Evolutionary conservation across 2,113 vertebrate genomes (phyloP).

Genomic region (pig (Sus scrofa)): DNA sequence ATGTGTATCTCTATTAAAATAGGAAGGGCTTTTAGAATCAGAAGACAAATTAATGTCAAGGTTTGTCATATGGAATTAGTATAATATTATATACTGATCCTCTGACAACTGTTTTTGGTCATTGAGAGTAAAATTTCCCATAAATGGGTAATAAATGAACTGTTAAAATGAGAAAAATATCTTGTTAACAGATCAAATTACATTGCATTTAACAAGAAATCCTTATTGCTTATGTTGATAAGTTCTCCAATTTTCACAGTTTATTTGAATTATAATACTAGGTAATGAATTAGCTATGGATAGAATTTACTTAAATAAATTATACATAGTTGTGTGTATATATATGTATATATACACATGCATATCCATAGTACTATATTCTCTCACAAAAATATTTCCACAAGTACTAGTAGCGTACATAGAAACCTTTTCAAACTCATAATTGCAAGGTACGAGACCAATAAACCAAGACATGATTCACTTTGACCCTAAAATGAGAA

Average conservation of each 20-base stretch:
- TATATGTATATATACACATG: not conserved
- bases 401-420: not conserved
- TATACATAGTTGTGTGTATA: not conserved
- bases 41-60: not conserved
- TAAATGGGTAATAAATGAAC: not conserved
- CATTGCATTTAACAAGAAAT: slow-evolving; percentile 11
- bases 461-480: not conserved
- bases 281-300: not conserved
- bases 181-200: not conserved
- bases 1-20: not conserved
- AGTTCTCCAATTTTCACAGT: not conserved
- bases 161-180: not conserved
- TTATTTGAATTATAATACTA: slow-evolving; percentile 16
- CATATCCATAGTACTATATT: not conserved
- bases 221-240: not conserved
- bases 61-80: not conserved
- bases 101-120: slow-evolving; percentile 20
- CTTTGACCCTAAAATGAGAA: not conserved
- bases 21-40: not conserved
- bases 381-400: not conserved
- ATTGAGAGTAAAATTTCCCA: not conserved
- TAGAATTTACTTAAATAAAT: slow-evolving; percentile 3
- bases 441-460: not conserved
- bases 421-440: not conserved
- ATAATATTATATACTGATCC: not conserved